A percentile compares a stretch with the other conserved stretches of the same genome.
Conservation (phyloP, 2,797 vertebrate genomes). For the Loris lydekkerianus region DNA sequence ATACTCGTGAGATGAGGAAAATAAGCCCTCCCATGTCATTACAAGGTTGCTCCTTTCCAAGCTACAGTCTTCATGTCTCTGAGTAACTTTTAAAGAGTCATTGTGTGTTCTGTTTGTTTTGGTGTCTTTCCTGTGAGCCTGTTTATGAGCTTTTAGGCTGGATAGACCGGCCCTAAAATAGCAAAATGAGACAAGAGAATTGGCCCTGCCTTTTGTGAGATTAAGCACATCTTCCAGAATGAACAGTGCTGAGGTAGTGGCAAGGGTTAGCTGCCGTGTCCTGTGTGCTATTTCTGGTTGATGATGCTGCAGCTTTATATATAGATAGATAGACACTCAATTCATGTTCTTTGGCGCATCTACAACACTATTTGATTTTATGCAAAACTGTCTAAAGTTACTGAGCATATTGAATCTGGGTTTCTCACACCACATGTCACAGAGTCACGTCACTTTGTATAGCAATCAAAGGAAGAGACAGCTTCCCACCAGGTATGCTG, state of each 20-base stretch:
- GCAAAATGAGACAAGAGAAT: constrained; percentile 46
- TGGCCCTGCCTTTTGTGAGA: constrained; percentile 14
- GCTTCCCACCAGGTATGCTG: not conserved
- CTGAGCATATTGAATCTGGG: not conserved
- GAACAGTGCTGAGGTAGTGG: not conserved
- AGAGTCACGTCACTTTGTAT: not conserved
- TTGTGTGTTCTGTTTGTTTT: constrained; percentile 40
- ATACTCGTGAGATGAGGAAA: not conserved
- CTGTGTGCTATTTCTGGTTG: constrained; percentile 55
- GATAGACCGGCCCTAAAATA: constrained; percentile 47
- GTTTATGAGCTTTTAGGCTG: constrained; percentile 23
- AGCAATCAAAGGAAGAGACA: constrained; percentile 27
- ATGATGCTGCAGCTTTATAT: constrained; percentile 34
- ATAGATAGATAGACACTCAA: not conserved
- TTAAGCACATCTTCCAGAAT: constrained; percentile 35
- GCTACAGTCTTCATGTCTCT: not conserved
- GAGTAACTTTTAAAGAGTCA: not conserved
- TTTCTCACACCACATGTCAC: not conserved
- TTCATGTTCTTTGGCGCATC: constrained; percentile 18
- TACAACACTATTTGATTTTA: not conserved
- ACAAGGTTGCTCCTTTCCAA: constrained; percentile 1
- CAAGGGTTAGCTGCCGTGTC: constrained; percentile 52
- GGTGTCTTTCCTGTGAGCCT: constrained; percentile 53
- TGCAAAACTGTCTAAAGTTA: constrained; percentile 30
- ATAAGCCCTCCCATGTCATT: not conserved